phyloP scores from a whole-genome alignment of 2,888 invertebrate genomes.

The Pasiphila rectangulata region DNA sequence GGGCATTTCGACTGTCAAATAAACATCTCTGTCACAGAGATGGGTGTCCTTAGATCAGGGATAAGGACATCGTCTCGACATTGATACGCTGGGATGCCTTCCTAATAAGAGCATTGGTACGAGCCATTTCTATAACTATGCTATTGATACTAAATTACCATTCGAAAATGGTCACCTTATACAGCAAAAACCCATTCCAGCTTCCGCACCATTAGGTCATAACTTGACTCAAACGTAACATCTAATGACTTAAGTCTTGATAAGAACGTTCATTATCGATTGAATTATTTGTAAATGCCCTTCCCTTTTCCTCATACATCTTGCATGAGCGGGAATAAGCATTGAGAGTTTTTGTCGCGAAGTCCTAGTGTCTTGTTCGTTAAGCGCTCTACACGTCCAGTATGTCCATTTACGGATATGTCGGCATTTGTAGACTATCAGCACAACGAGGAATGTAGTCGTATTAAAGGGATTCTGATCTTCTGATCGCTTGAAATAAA shows the following conservation, averaged over 20 bases:
- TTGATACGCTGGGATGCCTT: slow-evolving; percentile 41
- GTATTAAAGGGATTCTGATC: slow-evolving; percentile 38
- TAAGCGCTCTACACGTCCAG: slow-evolving; percentile 55
- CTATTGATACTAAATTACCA: slow-evolving; percentile 42
- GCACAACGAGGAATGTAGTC: slow-evolving; percentile 50
- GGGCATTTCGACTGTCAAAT: slow-evolving; percentile 24
- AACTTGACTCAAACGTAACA: slow-evolving; percentile 8
- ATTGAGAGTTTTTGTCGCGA: slow-evolving; percentile 39
- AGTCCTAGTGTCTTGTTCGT: slow-evolving; percentile 52
- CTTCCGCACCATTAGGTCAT: slow-evolving; percentile 32
- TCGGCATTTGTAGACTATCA: slow-evolving; percentile 48
- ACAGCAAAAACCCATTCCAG: slow-evolving; percentile 34
- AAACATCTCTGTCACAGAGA: slow-evolving; percentile 24
- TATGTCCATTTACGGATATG: slow-evolving; percentile 56
- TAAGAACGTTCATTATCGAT: neutral
- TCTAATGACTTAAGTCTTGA: slow-evolving; percentile 2
- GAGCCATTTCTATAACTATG: slow-evolving; percentile 47
- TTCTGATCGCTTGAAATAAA: slow-evolving; percentile 30
- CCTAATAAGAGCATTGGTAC: slow-evolving; percentile 48
- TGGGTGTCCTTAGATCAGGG: slow-evolving; percentile 28
- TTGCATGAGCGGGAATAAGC: slow-evolving; percentile 26
- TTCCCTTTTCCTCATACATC: slow-evolving; percentile 18
- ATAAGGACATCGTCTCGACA: slow-evolving; percentile 41
- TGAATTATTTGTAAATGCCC: slow-evolving; percentile 11
- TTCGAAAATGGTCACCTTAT: slow-evolving; percentile 42